phyloP scores from a whole-genome alignment of 30 jellyfish, hydroid and myxozoan genomes.

The Haliclystus octoradiatus region DNA sequence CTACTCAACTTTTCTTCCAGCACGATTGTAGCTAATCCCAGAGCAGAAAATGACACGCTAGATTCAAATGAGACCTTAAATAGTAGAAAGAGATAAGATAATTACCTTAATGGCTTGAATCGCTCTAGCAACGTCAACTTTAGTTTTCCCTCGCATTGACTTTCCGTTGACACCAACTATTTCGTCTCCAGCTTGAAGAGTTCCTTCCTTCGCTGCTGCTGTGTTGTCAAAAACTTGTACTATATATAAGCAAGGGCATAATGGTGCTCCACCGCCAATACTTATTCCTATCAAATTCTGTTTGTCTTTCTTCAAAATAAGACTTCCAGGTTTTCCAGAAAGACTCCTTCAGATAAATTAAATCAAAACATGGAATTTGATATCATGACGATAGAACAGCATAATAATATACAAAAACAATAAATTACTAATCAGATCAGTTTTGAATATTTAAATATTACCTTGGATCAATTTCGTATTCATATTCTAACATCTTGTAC shows the following conservation, averaged over 20 bases:
- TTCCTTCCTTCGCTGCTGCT: conserved; percentile 95
- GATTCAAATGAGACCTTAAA: too few species aligned
- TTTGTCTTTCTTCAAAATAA: conserved; percentile 64
- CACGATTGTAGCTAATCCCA: too few species aligned
- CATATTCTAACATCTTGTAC: too few species aligned
- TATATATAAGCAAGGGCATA: conserved; percentile 91
- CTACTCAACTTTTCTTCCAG: too few species aligned
- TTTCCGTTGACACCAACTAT: conserved; percentile 92
- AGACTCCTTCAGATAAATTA: conserved; percentile 46
- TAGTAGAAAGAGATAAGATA: not conserved
- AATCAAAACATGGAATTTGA: not conserved
- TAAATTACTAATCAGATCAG: not conserved
- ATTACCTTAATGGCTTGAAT: conserved; percentile 83
- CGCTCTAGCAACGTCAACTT: conserved; percentile 94
- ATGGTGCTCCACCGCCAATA: conserved; percentile 99
- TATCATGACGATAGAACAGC: not conserved
- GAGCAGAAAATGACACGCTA: too few species aligned
- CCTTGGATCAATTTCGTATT: conserved; percentile 93
- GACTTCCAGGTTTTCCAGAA: conserved; percentile 94
- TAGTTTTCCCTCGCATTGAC: conserved; percentile 87
- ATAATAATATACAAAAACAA: too few species aligned
- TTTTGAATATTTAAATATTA: not conserved
- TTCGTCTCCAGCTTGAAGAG: conserved; percentile 99
- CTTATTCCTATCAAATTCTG: conserved; percentile 92
- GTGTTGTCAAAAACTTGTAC: conserved; percentile 93